These are phyloP conservation scores for Trichogramma evanescens DNA, from an alignment of 2,888 invertebrate species.

Conservation along the genomic window DNA sequence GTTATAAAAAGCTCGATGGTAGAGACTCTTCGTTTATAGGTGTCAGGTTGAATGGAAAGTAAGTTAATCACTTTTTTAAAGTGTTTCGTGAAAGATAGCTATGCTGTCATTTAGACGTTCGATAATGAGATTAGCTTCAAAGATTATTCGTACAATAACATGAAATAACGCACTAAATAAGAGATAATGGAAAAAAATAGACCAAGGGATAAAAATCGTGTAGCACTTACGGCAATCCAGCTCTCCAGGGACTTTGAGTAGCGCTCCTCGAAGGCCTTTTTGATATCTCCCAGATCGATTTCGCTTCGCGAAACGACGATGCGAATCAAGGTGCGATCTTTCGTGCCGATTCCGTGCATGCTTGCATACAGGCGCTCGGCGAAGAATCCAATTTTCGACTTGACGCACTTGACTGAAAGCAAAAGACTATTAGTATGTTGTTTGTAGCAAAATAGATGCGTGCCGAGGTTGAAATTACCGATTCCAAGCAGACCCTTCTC, in stretches of 20 bases:
- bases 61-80: constrained; percentile 3
- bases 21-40: neutral
- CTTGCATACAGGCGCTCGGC: constrained; percentile 83
- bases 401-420: constrained; percentile 71
- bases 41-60: constrained; percentile 10
- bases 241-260: constrained; percentile 77
- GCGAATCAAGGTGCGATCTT: constrained; percentile 85
- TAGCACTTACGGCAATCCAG: constrained; percentile 73
- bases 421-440: neutral
- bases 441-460: neutral
- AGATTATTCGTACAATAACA: too few relatives aligned
- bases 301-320: constrained; percentile 85
- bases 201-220: neutral
- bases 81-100: neutral
- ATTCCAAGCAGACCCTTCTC: constrained; percentile 83
- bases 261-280: constrained; percentile 76
- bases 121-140: too few relatives aligned
- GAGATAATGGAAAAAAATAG: neutral
- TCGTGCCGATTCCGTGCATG: constrained; percentile 87
- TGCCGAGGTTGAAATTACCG: constrained; percentile 52
- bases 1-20: too few relatives aligned
- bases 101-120: too few relatives aligned
- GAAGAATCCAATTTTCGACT: constrained; percentile 85
- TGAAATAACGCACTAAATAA: neutral
- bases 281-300: constrained; percentile 88